These are phyloP conservation scores for Aphelenchoides fujianensis DNA, from an alignment of 1,140 invertebrate species.

Conservation along the genomic window DNA sequence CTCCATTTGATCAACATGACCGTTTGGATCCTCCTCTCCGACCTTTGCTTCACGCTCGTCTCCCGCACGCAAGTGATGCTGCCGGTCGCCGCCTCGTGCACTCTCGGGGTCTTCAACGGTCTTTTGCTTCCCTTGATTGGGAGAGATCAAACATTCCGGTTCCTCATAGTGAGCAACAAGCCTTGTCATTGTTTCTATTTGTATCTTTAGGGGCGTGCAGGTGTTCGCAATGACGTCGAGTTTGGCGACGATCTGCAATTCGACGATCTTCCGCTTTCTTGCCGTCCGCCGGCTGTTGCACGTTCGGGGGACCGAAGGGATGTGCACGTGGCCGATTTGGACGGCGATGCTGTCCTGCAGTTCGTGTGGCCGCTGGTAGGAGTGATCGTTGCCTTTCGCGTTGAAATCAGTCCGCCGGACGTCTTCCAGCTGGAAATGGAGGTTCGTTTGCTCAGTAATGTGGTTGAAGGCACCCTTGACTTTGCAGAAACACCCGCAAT, in stretches of 20 bases:
- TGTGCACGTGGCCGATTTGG: neutral
- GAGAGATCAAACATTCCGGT: neutral
- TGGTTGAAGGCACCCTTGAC: no score
- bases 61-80: neutral
- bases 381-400: neutral
- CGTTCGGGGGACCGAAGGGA: neutral
- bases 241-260: neutral
- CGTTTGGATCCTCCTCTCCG: neutral
- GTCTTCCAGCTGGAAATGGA: neutral
- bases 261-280: neutral
- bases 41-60: neutral
- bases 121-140: neutral
- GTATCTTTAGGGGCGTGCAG: neutral
- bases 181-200: neutral
- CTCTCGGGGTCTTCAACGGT: no score
- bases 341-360: neutral
- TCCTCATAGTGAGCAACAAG: neutral
- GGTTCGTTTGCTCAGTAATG: neutral
- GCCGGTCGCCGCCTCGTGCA: neutral
- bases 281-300: neutral
- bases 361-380: neutral
- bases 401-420: neutral
- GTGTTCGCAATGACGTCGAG: neutral
- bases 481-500: no score
- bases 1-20: neutral